Evolutionary conservation across 2,797 vertebrate genomes (phyloP).

Genomic region (Cossypha caffra): DNA sequence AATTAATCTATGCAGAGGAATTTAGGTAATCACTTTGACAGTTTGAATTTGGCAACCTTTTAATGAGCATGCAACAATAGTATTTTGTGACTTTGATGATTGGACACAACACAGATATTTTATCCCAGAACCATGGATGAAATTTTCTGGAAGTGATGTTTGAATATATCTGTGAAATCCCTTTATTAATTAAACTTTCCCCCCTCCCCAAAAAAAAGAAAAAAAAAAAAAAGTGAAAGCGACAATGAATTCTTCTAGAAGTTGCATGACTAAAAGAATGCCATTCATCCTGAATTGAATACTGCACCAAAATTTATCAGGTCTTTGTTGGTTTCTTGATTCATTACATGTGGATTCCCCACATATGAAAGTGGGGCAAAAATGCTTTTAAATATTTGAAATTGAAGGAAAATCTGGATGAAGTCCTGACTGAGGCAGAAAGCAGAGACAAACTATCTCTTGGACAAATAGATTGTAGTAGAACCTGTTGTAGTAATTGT

Average conservation of each 20-base stretch:
- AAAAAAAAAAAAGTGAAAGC: not conserved
- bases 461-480: not conserved
- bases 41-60: not conserved
- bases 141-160: not conserved
- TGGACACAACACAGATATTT: not conserved
- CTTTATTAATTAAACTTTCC: not conserved
- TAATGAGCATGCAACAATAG: not conserved
- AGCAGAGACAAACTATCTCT: not conserved
- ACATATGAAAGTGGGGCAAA: fast-evolving
- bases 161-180: not conserved
- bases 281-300: not conserved
- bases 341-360: not conserved
- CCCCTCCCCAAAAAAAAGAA: too few species aligned
- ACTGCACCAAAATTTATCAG: not conserved
- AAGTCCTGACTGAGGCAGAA: not conserved
- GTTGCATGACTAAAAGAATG: not conserved
- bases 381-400: not conserved
- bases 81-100: not conserved
- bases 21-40: not conserved
- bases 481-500: not conserved
- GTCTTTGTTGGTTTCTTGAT: not conserved
- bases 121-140: not conserved
- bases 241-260: not conserved
- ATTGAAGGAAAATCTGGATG: not conserved
- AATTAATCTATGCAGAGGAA: not conserved